Conservation (phyloP, 2,797 vertebrate genomes). For the Philypnodon macrostomus region DNA sequence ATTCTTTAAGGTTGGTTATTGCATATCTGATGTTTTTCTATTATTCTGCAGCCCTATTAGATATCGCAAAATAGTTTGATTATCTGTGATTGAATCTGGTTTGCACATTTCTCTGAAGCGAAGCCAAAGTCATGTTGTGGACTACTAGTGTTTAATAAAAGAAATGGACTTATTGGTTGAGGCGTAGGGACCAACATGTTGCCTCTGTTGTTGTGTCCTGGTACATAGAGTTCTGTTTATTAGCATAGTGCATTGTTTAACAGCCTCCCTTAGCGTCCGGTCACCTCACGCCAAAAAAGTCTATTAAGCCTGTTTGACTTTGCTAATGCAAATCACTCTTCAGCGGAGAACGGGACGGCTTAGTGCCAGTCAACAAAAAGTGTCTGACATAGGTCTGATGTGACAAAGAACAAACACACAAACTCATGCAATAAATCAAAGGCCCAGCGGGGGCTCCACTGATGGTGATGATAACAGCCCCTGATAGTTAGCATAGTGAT, state of each 20-base stretch:
- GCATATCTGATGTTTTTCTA: no score
- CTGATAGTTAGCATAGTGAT: conserved; percentile 27
- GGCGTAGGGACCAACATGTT: background rate
- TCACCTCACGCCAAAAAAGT: conserved; percentile 56
- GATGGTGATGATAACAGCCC: conserved; percentile 11
- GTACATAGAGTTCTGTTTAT: conserved; percentile 46
- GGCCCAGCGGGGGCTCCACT: conserved; percentile 14
- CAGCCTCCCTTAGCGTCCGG: conserved; percentile 26
- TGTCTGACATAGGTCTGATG: conserved; percentile 32
- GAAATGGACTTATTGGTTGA: conserved; percentile 13
- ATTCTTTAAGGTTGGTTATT: no score
- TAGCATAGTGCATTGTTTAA: conserved; percentile 56
- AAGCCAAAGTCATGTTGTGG: background rate
- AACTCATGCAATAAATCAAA: conserved; percentile 28
- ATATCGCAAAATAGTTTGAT: no score
- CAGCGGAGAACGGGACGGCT: conserved; percentile 22
- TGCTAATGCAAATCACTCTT: conserved; percentile 59
- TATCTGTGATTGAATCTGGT: no score
- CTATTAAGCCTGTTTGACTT: conserved; percentile 66
- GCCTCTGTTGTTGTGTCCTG: conserved; percentile 27
- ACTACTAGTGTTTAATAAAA: background rate
- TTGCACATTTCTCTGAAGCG: background rate
- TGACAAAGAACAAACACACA: conserved; percentile 32
- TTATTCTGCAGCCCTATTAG: no score
- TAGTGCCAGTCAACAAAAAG: conserved; percentile 26